A percentile compares a stretch with the other conserved stretches of the same genome.
Evolutionary conservation across 2,113 vertebrate species (phyloP).

Genomic region (Petromus typicus): DNA sequence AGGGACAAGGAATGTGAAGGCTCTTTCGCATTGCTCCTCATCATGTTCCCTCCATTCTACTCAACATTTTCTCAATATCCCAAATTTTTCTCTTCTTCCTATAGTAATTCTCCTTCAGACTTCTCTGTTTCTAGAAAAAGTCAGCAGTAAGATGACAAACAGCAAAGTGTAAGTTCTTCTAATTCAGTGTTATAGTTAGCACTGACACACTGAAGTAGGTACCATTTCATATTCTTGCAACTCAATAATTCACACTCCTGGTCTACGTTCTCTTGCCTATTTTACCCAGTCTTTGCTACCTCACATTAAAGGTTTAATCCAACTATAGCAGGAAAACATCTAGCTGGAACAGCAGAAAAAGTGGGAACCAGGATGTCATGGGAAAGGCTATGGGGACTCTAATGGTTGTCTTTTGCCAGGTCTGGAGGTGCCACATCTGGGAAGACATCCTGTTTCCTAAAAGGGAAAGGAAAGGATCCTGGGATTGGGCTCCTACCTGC

Average conservation of each 20-base stretch:
- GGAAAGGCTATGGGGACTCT: background rate
- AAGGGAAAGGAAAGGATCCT: background rate
- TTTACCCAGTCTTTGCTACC: accelerated
- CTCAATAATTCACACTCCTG: background rate
- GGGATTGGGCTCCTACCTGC: slow-evolving; percentile 65
- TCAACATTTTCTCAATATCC: background rate
- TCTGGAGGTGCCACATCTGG: background rate
- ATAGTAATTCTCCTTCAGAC: background rate
- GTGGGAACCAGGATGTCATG: background rate
- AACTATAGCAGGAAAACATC: background rate
- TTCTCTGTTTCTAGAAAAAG: background rate
- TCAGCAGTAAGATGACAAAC: background rate
- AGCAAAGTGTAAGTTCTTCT: background rate
- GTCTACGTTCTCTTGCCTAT: background rate
- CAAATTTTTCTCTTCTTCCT: background rate
- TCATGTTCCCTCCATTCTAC: background rate
- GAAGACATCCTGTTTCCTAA: background rate
- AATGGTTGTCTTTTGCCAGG: background rate
- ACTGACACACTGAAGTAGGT: background rate
- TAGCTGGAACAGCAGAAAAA: background rate
- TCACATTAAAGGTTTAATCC: background rate
- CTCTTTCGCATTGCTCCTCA: background rate
- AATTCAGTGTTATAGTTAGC: background rate
- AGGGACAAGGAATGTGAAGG: accelerated
- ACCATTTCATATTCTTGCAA: background rate